Evolutionary conservation across 2,797 vertebrate genomes (phyloP).

Genomic region (Trichosurus vulpecula): DNA sequence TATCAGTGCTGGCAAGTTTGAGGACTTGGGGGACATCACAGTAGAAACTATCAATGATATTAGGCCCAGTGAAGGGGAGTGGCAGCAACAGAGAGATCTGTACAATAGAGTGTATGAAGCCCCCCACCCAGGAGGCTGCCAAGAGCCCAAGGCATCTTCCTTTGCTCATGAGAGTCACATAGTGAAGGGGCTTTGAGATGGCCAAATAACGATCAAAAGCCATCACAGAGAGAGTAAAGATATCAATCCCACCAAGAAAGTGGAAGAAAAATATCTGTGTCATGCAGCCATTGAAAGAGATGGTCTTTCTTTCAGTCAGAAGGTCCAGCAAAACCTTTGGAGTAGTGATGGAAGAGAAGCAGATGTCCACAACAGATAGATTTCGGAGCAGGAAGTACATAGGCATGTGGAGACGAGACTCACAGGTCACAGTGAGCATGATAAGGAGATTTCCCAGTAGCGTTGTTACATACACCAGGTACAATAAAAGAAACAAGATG

Average conservation of each 20-base stretch:
- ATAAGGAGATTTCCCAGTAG: constrained; percentile 74
- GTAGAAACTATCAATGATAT: constrained; percentile 53
- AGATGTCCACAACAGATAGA: constrained; percentile 69
- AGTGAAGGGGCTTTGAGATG: constrained; percentile 72
- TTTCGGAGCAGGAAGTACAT: constrained; percentile 74
- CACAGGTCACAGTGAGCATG: constrained; percentile 57
- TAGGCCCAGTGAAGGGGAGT: constrained; percentile 43
- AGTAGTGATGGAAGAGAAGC: constrained; percentile 73
- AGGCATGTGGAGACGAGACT: constrained; percentile 57
- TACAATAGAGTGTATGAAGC: constrained; percentile 53
- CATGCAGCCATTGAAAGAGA: constrained; percentile 71
- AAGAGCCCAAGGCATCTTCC: constrained; percentile 10
- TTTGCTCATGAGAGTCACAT: constrained; percentile 62
- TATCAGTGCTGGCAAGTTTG: constrained; percentile 33
- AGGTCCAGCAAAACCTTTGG: constrained; percentile 73
- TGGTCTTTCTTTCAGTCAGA: constrained; percentile 62
- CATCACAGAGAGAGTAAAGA: constrained; percentile 69
- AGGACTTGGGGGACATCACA: constrained; percentile 53
- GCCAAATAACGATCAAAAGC: constrained; percentile 68
- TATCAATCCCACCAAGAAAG: constrained; percentile 65
- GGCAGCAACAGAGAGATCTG: constrained; percentile 44
- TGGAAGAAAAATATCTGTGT: constrained; percentile 77
- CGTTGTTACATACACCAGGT: constrained; percentile 57
- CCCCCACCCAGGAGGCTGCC: constrained; percentile 49
- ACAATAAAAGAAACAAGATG: constrained; percentile 60